Percentiles rank a stretch among this genome's conserved stretches.
Evolutionary conservation across 2,113 vertebrate genomes (phyloP).

Genomic region (Lynx canadensis): DNA sequence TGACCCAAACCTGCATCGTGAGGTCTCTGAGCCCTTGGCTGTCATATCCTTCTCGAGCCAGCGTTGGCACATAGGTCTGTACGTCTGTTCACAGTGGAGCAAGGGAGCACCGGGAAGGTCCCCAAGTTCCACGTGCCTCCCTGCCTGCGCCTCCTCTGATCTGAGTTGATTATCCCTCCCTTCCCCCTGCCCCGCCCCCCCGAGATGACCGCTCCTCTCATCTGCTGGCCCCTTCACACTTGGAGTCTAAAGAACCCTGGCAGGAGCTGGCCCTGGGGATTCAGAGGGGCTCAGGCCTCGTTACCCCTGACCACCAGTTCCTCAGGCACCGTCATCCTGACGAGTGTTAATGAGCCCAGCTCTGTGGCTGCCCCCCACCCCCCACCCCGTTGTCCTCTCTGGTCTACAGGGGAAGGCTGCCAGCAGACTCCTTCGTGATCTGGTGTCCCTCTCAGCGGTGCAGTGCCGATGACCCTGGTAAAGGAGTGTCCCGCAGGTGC

Average conservation of each 20-base stretch:
- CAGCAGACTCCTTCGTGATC: not conserved
- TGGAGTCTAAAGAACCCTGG: not conserved
- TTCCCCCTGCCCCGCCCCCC: fast-evolving
- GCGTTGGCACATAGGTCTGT: not conserved
- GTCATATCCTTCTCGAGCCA: not conserved
- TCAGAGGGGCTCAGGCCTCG: not conserved
- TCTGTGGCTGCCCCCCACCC: not conserved
- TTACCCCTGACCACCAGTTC: not conserved
- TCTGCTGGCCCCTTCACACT: not conserved
- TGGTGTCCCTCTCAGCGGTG: not conserved
- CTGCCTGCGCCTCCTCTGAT: not conserved
- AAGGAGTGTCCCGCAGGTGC: not conserved
- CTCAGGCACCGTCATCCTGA: fast-evolving
- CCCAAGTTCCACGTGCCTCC: not conserved
- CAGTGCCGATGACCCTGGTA: not conserved
- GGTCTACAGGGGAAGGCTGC: not conserved
- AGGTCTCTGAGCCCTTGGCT: not conserved
- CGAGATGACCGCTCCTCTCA: fast-evolving
- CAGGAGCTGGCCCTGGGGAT: not conserved
- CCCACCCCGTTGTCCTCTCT: not conserved
- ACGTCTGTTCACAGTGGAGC: not conserved
- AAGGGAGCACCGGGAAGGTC: not conserved
- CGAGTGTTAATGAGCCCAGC: not conserved
- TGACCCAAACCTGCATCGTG: not conserved
- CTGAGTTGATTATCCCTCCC: not conserved